These are phyloP conservation scores for Bos taurus DNA, from an alignment of 2,113 vertebrate species.

Conservation along the genomic window ARS-UCD2.0 NC_037334.1:29056001-29056500, in stretches of 20 bases:
- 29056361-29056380: not conserved
- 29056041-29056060: not conserved
- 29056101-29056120: not conserved
- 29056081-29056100: not conserved
- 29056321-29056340: not conserved
- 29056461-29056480: not conserved
- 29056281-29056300: not conserved
- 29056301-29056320: not conserved
- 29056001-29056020: not conserved
- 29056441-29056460: not conserved
- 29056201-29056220: not conserved
- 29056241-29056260: not conserved
- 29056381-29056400: not conserved
- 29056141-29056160: not conserved
- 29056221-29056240: not conserved
- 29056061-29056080: not conserved
- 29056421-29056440: not conserved
- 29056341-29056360: not conserved
- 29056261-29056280: not conserved
- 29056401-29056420: not conserved
- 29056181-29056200: not conserved
- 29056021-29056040: not conserved
- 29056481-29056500: not conserved
- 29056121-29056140: not conserved
- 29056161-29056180: not conserved